These are phyloP conservation scores for Rhagonycha fulva DNA, from an alignment of 2,888 invertebrate genomes.

Conservation along the genomic window DNA sequence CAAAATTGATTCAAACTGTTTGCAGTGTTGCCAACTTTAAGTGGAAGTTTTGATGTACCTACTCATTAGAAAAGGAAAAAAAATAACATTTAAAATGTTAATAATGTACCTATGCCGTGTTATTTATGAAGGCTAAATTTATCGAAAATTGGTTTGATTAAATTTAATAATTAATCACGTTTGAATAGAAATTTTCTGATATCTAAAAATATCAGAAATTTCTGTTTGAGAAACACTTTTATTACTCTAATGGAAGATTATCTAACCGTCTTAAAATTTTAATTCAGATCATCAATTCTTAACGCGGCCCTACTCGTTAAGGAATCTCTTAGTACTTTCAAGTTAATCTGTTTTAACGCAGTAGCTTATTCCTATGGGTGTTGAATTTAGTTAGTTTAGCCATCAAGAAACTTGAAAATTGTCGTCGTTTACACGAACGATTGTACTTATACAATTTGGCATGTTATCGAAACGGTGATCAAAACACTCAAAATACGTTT, in stretches of 20 bases:
- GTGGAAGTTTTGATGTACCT: too few species aligned
- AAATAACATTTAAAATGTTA: not conserved
- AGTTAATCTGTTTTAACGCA: not conserved
- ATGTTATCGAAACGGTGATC: not conserved
- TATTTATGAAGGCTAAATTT: not conserved
- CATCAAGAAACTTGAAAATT: not conserved
- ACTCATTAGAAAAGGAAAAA: not conserved
- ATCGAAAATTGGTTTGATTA: not conserved
- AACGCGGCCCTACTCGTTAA: not conserved
- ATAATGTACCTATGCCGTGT: not conserved
- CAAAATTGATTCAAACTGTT: too few species aligned
- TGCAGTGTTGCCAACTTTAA: too few species aligned
- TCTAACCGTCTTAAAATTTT: not conserved
- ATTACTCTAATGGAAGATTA: not conserved
- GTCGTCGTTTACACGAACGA: not conserved
- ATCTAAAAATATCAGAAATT: not conserved
- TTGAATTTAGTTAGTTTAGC: not conserved
- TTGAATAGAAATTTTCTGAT: not conserved
- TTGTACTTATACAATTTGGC: not conserved
- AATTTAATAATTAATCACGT: not conserved
- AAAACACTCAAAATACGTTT: not conserved
- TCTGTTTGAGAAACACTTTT: not conserved
- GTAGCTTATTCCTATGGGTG: not conserved
- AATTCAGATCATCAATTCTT: not conserved
- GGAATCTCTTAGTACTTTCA: not conserved